Evolutionary conservation across 2,888 invertebrate species (phyloP).

Genomic region (Uloborus plumipes): DNA sequence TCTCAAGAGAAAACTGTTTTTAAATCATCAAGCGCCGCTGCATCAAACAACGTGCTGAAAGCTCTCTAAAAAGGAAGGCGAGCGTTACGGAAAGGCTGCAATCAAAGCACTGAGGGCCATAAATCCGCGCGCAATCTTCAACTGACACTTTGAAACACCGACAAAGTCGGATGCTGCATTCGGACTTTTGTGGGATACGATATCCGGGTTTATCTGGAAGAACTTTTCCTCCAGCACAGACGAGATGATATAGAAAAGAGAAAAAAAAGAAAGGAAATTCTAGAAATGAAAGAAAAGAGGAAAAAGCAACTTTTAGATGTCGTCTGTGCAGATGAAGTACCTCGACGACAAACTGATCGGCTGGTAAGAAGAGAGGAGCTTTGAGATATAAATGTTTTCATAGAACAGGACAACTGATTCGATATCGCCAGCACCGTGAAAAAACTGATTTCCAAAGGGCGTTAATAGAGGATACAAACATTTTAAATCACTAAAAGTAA

Average conservation of each 20-base stretch:
- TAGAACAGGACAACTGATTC: too few species aligned
- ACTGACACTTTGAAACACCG: not conserved
- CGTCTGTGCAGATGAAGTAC: constrained; percentile 6
- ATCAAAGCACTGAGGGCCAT: not conserved
- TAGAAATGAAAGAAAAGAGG: too few species aligned
- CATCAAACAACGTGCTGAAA: too few species aligned
- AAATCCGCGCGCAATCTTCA: not conserved
- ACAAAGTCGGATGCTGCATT: not conserved
- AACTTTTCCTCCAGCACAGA: not conserved
- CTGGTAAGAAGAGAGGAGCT: not conserved
- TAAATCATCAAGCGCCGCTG: too few species aligned
- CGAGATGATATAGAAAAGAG: not conserved
- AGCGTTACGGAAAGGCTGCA: not conserved
- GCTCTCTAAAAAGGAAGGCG: not conserved
- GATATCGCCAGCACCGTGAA: too few species aligned
- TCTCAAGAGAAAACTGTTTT: too few species aligned
- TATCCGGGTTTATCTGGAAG: too few species aligned
- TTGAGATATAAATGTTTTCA: too few species aligned
- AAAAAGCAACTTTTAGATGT: not conserved
- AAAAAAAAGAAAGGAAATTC: not conserved
- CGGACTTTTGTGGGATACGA: not conserved
- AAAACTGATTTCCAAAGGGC: too few species aligned
- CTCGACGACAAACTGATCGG: constrained; percentile 28
- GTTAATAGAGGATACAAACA: too few species aligned
- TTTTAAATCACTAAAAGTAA: too few species aligned